A percentile compares a stretch with the other conserved stretches of the same genome.
These are phyloP conservation scores for Bubo scandiacus DNA, from an alignment of 2,113 vertebrate genomes.

Conservation along the genomic window DNA sequence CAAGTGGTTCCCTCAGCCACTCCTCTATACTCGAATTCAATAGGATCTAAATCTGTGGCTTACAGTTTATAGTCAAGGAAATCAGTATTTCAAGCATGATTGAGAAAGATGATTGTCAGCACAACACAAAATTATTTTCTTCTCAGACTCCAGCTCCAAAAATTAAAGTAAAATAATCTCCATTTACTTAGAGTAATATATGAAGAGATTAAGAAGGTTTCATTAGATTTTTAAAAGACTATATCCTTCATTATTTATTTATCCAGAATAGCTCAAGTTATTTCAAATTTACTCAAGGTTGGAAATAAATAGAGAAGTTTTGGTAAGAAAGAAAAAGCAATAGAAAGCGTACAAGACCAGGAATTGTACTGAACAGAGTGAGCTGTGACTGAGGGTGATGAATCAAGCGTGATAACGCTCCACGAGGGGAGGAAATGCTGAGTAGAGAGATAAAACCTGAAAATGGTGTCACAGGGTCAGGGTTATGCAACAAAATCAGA, in stretches of 20 bases:
- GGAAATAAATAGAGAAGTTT: slow-evolving; percentile 2
- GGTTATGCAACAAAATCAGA: slow-evolving; percentile 22
- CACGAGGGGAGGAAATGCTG: background rate
- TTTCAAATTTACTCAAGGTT: background rate
- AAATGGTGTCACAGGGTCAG: background rate
- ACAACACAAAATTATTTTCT: background rate
- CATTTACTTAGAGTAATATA: background rate
- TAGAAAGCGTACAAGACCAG: background rate
- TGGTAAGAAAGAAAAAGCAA: slow-evolving; percentile 1
- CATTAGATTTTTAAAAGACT: background rate
- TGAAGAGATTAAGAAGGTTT: background rate
- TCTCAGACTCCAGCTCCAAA: background rate
- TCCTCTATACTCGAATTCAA: background rate
- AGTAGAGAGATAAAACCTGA: slow-evolving; percentile 20
- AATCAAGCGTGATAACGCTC: background rate
- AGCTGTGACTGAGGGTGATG: background rate
- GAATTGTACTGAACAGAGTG: slow-evolving; percentile 4
- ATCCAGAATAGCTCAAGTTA: background rate
- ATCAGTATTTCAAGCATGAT: slow-evolving; percentile 13
- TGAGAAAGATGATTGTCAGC: background rate
- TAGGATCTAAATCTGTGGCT: background rate
- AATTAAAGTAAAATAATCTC: slow-evolving; percentile 15
- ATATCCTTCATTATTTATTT: background rate
- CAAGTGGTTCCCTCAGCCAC: background rate
- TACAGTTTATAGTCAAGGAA: background rate